Conservation (phyloP, 2,797 vertebrate species). For the Ctenopoma kingsleyae region DNA sequence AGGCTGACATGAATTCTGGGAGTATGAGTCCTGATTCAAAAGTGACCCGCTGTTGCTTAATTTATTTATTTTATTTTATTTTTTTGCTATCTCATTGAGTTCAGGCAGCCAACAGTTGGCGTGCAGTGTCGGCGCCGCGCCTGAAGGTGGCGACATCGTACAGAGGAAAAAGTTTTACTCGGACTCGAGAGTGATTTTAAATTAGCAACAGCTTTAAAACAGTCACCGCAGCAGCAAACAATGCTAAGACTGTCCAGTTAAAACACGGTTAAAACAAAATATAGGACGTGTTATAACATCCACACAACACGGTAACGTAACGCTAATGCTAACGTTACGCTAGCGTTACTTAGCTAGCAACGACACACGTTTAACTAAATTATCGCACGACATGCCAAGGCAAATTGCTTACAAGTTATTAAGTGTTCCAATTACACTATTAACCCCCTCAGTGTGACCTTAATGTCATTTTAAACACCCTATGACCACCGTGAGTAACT, state of each 20-base stretch:
- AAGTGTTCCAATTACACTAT: not conserved
- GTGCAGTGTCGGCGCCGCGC: conserved; percentile 22
- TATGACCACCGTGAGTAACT: accelerated
- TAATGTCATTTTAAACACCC: not conserved
- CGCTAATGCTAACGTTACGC: not conserved
- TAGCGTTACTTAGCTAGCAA: not conserved
- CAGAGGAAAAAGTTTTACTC: not conserved
- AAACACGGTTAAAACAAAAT: not conserved
- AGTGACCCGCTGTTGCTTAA: conserved; percentile 26
- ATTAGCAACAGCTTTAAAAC: not conserved
- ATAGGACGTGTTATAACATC: too few species aligned
- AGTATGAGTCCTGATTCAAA: conserved; percentile 66
- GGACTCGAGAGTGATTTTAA: too few species aligned
- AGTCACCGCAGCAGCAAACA: accelerated
- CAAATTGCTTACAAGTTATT: not conserved
- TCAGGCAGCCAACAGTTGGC: not conserved
- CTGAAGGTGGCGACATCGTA: conserved; percentile 55
- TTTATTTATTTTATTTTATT: not conserved
- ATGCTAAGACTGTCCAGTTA: not conserved
- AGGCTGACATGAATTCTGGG: conserved; percentile 72
- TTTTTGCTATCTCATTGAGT: conserved; percentile 65
- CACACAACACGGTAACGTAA: not conserved
- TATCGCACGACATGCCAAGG: too few species aligned
- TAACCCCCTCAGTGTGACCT: accelerated
- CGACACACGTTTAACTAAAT: not conserved